Percentiles rank a stretch among this genome's conserved stretches.
Conservation (phyloP, 2,113 vertebrate genomes). For the Centropus bengalensis region DNA sequence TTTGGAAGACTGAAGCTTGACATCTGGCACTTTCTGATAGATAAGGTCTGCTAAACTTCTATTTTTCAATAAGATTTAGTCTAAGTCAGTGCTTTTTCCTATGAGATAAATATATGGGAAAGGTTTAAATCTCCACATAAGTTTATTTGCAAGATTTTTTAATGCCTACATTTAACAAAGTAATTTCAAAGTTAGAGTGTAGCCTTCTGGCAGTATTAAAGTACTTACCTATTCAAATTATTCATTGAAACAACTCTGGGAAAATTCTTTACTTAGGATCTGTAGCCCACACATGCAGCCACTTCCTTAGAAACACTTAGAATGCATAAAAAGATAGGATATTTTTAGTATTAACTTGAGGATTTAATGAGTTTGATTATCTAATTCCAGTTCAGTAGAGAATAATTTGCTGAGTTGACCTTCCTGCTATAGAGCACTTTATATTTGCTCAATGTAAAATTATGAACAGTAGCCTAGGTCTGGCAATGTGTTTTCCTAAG, state of each 20-base stretch:
- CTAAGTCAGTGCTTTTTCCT: background rate
- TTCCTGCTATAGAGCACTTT: background rate
- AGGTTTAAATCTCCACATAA: background rate
- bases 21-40: background rate
- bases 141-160: background rate
- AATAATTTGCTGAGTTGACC: slow-evolving; percentile 2
- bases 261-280: background rate
- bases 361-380: slow-evolving; percentile 1
- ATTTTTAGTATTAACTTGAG: background rate
- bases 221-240: background rate
- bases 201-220: background rate
- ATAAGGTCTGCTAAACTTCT: background rate
- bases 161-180: background rate
- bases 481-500: background rate
- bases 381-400: slow-evolving; percentile 1
- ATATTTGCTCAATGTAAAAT: background rate
- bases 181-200: background rate
- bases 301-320: background rate
- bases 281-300: background rate
- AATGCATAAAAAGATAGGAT: background rate
- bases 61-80: background rate
- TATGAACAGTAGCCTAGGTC: background rate
- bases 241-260: background rate
- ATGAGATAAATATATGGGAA: background rate
- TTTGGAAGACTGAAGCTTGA: background rate